Conservation (phyloP, 2,113 vertebrate genomes). For the Tylochromis polylepis region DNA sequence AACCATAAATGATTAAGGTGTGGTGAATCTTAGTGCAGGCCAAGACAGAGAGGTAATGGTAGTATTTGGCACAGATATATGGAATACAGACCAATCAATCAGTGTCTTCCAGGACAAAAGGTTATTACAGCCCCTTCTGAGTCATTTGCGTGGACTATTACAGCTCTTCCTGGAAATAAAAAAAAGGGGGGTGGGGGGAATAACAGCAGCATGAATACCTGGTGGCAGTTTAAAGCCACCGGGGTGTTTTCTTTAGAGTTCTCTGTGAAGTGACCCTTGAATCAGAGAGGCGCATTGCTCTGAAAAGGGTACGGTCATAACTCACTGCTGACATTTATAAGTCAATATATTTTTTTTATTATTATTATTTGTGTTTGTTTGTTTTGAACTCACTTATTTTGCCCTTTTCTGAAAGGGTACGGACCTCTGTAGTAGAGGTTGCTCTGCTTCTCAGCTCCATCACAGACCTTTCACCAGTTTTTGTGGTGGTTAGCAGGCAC, state of each 20-base stretch:
- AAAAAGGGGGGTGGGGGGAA: background rate
- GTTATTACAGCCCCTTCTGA: background rate
- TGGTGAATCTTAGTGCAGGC: background rate
- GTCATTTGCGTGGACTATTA: background rate
- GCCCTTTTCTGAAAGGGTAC: background rate
- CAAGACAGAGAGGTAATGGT: background rate
- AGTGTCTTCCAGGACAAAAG: background rate
- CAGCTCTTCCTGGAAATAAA: background rate
- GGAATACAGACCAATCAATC: background rate
- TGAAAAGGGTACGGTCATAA: background rate
- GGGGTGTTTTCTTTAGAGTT: background rate
- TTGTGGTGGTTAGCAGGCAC: background rate
- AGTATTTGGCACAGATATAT: background rate
- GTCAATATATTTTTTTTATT: background rate
- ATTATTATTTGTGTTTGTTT: too few species aligned
- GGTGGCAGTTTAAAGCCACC: background rate
- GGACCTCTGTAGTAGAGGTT: background rate
- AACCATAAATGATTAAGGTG: background rate
- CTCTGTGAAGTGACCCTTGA: background rate
- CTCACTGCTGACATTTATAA: background rate
- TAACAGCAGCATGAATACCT: background rate
- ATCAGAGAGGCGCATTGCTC: background rate
- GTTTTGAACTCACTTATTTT: background rate
- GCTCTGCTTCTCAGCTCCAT: background rate
- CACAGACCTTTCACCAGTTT: background rate